These are phyloP conservation scores for Caradrina kadenii DNA, from an alignment of 2,888 invertebrate genomes.

Conservation along the genomic window DNA sequence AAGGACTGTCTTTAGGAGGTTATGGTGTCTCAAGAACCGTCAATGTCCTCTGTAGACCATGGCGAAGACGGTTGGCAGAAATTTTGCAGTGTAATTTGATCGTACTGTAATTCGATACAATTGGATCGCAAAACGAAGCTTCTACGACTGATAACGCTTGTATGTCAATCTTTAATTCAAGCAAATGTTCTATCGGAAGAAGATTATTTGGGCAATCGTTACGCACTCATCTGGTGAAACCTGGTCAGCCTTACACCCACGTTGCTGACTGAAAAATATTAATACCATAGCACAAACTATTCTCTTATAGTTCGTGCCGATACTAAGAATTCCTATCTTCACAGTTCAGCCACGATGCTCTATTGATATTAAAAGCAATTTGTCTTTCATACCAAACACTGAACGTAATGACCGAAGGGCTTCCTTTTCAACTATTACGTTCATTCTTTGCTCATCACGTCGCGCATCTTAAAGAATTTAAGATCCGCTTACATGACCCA, in stretches of 20 bases:
- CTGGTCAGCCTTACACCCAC: neutral
- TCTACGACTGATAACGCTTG: neutral
- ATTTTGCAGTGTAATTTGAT: neutral
- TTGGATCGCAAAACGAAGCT: neutral
- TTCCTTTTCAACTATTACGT: constrained; percentile 26
- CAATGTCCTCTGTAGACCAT: neutral
- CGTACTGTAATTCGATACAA: neutral
- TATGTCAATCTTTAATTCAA: neutral
- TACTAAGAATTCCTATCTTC: too few relatives aligned
- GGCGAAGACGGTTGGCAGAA: neutral
- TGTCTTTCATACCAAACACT: constrained; percentile 15
- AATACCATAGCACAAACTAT: neutral
- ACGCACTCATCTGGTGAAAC: too few relatives aligned
- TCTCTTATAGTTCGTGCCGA: neutral
- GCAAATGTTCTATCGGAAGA: too few relatives aligned
- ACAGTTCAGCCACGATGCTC: constrained; percentile 1
- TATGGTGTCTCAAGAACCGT: constrained; percentile 7
- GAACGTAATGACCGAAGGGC: constrained; percentile 13
- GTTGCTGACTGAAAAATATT: neutral
- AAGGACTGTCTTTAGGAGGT: neutral
- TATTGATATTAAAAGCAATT: constrained; percentile 16
- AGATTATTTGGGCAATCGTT: too few relatives aligned
- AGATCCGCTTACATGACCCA: constrained; percentile 62
- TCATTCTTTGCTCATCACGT: constrained; percentile 47
- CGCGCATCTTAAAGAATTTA: constrained; percentile 49